Conservation (phyloP, 2,888 invertebrate genomes). For the Abscondita cerata region DNA sequence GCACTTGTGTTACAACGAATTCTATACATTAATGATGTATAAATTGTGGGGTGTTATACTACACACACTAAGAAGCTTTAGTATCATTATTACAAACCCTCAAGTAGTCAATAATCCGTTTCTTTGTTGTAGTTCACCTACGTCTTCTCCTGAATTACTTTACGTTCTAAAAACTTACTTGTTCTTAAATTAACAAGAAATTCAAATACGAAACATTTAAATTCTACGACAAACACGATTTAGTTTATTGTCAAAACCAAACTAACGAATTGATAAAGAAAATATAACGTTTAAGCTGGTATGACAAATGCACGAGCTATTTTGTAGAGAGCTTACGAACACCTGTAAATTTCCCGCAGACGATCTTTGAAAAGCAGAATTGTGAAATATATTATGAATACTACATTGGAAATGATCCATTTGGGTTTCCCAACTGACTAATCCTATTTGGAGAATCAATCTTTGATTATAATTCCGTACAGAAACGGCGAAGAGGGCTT, state of each 20-base stretch:
- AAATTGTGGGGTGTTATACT: too few relatives aligned
- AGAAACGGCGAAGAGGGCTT: slow-evolving; percentile 13
- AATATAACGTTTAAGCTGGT: slow-evolving; percentile 4
- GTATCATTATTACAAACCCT: too few relatives aligned
- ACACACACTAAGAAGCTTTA: too few relatives aligned
- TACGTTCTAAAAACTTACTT: too few relatives aligned
- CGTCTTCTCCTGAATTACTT: background rate
- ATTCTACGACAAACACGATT: too few relatives aligned
- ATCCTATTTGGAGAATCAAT: slow-evolving; percentile 25
- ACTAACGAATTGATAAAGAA: slow-evolving; percentile 1
- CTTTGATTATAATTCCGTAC: slow-evolving; percentile 26
- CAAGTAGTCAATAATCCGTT: too few relatives aligned
- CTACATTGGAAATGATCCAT: slow-evolving; percentile 31
- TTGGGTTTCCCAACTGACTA: slow-evolving; percentile 23
- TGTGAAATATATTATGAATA: slow-evolving; percentile 27
- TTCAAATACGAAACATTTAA: too few relatives aligned
- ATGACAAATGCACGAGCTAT: slow-evolving; percentile 17
- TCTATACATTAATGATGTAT: too few relatives aligned
- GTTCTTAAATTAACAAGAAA: too few relatives aligned
- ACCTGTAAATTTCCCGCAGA: slow-evolving; percentile 38
- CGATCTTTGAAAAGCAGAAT: slow-evolving; percentile 31
- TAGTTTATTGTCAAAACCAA: too few relatives aligned
- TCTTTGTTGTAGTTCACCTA: too few relatives aligned
- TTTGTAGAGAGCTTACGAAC: slow-evolving; percentile 37
- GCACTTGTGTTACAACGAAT: too few relatives aligned